A percentile compares a stretch with the other conserved stretches of the same genome.
These are phyloP conservation scores for Argentina silus DNA, from an alignment of 2,797 vertebrate species.

Conservation along the genomic window DNA sequence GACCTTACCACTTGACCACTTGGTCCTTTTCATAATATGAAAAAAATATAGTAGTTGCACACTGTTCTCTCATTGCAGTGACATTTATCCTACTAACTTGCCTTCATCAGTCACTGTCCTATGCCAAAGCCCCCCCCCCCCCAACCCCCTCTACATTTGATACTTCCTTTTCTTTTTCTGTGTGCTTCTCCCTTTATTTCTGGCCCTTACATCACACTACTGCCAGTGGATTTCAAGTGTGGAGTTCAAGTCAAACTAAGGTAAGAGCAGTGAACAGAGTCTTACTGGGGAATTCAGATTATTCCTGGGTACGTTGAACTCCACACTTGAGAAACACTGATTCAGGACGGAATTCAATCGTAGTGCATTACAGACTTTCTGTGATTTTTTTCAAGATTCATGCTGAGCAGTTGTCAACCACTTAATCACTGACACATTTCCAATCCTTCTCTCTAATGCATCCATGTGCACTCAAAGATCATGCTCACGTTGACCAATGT, in stretches of 20 bases:
- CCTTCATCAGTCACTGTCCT: too few species aligned
- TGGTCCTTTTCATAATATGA: too few species aligned
- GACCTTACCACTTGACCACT: too few species aligned
- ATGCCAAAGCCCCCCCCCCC: background rate
- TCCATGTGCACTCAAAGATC: too few species aligned
- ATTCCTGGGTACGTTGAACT: conserved; percentile 26
- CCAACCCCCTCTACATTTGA: conserved; percentile 12
- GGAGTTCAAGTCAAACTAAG: conserved; percentile 31
- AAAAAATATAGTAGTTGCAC: too few species aligned
- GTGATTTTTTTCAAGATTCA: too few species aligned
- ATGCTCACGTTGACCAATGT: too few species aligned
- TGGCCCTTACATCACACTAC: conserved; percentile 21
- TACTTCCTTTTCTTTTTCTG: conserved; percentile 23
- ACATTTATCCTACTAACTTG: too few species aligned
- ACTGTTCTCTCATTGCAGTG: too few species aligned
- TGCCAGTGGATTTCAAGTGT: conserved; percentile 36
- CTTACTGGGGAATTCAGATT: conserved; percentile 10
- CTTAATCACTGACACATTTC: too few species aligned
- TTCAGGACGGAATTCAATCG: conserved; percentile 2
- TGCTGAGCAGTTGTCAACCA: too few species aligned
- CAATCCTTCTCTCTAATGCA: too few species aligned
- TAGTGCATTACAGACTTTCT: background rate
- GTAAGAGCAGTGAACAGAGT: conserved; percentile 19
- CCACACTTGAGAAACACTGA: conserved; percentile 20
- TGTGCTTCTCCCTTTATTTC: conserved; percentile 22